Conservation (phyloP, 37 sponge, comb jelly and placozoan genomes). For the Geodia barretti region DNA sequence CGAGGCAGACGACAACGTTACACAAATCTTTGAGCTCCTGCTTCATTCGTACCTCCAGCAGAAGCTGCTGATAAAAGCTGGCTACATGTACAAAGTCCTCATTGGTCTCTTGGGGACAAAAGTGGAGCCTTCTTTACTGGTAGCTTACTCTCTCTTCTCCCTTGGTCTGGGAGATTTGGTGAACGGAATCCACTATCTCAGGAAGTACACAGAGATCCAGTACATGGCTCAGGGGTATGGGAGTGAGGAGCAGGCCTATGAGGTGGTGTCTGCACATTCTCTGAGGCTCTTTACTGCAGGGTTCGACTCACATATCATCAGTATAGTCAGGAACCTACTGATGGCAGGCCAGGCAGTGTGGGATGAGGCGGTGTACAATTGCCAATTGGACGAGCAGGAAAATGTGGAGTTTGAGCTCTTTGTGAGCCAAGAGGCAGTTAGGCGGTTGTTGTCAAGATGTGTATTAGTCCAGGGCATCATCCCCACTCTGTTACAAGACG, state of each 20-base stretch:
- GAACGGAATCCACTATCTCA: slow-evolving; percentile 65
- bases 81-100: slow-evolving; percentile 70
- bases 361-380: slow-evolving; percentile 66
- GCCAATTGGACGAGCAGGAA: slow-evolving; percentile 24
- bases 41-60: slow-evolving; percentile 66
- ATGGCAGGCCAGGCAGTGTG: slow-evolving; percentile 39
- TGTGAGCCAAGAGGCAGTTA: slow-evolving; percentile 30
- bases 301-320: slow-evolving; percentile 61
- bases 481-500: slow-evolving; percentile 40
- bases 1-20: slow-evolving; percentile 53
- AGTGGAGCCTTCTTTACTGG: slow-evolving; percentile 11
- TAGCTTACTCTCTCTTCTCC: slow-evolving; percentile 59
- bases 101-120: slow-evolving; percentile 60
- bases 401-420: background rate
- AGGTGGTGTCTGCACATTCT: slow-evolving; percentile 76
- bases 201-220: slow-evolving; percentile 51
- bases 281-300: slow-evolving; percentile 75
- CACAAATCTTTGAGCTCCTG: slow-evolving; percentile 36
- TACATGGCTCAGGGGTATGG: slow-evolving; percentile 70
- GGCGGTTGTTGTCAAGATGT: slow-evolving; percentile 38
- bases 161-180: slow-evolving; percentile 77
- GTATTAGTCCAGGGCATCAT: slow-evolving; percentile 37
- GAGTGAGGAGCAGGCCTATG: slow-evolving; percentile 57
- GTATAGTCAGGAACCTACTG: slow-evolving; percentile 64
- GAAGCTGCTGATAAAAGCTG: slow-evolving; percentile 54